Conservation (phyloP, 2,888 invertebrate species). For the Octodonta nipae region DNA sequence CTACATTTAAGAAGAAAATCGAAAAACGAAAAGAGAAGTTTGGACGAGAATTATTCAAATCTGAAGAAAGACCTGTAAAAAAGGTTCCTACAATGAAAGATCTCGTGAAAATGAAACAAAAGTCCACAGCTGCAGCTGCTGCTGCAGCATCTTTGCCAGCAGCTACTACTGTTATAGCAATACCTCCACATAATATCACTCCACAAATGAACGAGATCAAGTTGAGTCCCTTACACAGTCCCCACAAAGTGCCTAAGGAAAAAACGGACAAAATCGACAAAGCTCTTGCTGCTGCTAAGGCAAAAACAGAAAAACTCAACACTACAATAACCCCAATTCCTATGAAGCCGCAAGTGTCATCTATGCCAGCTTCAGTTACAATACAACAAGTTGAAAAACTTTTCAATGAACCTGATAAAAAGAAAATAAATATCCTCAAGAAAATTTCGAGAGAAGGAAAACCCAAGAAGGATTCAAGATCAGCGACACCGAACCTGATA, state of each 20-base stretch:
- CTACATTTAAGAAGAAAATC: conserved; percentile 16
- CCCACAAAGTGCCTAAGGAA: conserved; percentile 14
- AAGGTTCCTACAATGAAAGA: conserved; percentile 41
- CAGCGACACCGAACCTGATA: conserved; percentile 34
- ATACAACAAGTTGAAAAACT: conserved; percentile 41
- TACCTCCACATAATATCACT: background rate
- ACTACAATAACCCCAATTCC: conserved; percentile 34
- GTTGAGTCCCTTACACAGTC: background rate
- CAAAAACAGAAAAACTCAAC: conserved; percentile 34
- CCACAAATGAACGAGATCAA: background rate
- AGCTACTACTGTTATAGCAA: background rate
- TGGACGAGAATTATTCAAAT: conserved; percentile 36
- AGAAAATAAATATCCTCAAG: conserved; percentile 76
- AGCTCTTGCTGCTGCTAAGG: conserved; percentile 30
- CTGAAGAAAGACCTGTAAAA: conserved; percentile 33
- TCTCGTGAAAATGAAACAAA: conserved; percentile 38
- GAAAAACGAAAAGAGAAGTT: conserved; percentile 40
- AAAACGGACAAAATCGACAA: conserved; percentile 27
- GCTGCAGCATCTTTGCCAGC: background rate
- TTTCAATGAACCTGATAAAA: conserved; percentile 67
- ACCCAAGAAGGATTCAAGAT: conserved; percentile 33
- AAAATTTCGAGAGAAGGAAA: conserved; percentile 60
- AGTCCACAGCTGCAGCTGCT: conserved; percentile 15
- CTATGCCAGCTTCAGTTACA: conserved; percentile 26
- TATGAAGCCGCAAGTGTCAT: conserved; percentile 18